These are phyloP conservation scores for Thecocarcelia acutangulata DNA, from an alignment of 2,888 invertebrate species.

Conservation along the genomic window DNA sequence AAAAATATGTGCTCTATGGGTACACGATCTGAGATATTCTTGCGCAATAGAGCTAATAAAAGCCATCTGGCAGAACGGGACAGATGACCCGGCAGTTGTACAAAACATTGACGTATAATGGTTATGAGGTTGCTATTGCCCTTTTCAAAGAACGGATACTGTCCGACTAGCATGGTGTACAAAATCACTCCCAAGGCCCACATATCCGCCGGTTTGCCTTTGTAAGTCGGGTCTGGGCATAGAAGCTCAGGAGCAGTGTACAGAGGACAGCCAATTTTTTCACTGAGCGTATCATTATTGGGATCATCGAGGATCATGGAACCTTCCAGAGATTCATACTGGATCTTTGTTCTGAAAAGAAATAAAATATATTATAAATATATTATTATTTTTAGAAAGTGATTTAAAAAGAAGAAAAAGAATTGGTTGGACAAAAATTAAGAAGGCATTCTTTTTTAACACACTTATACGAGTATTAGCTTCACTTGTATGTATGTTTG, in stretches of 20 bases:
- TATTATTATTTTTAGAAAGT: neutral
- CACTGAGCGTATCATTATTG: slow-evolving; percentile 77
- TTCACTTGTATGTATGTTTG: no score
- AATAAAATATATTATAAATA: neutral
- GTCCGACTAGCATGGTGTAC: slow-evolving; percentile 80
- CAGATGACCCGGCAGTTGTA: slow-evolving; percentile 77
- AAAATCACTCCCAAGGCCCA: slow-evolving; percentile 81
- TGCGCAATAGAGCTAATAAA: slow-evolving; percentile 75
- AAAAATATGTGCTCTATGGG: slow-evolving; percentile 76
- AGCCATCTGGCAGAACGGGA: slow-evolving; percentile 78
- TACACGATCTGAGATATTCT: slow-evolving; percentile 77
- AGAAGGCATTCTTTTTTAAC: neutral
- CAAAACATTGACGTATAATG: slow-evolving; percentile 78
- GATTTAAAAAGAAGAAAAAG: neutral
- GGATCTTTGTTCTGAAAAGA: slow-evolving; percentile 78
- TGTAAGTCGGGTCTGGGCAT: slow-evolving; percentile 78
- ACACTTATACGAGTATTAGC: neutral
- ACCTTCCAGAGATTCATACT: slow-evolving; percentile 80
- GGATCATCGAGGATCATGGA: slow-evolving; percentile 80
- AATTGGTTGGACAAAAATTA: neutral
- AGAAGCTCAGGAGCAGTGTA: slow-evolving; percentile 80
- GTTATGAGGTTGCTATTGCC: slow-evolving; percentile 79
- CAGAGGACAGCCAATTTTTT: slow-evolving; percentile 80
- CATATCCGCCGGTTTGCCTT: slow-evolving; percentile 80
- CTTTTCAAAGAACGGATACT: slow-evolving; percentile 81